Conservation (phyloP, 2,113 vertebrate genomes). For the Scophthalmus maximus region DNA sequence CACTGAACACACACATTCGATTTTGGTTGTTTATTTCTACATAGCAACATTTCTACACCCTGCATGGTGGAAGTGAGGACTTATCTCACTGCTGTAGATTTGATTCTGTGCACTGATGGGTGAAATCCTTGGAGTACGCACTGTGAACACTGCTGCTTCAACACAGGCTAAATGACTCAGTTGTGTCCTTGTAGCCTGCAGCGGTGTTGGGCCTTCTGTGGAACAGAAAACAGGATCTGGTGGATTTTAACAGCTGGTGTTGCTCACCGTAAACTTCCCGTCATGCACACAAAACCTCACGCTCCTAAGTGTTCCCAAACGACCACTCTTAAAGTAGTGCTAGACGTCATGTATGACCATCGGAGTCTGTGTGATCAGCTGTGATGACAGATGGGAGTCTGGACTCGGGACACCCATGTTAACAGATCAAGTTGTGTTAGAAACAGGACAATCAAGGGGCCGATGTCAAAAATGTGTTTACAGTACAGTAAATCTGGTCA, state of each 20-base stretch:
- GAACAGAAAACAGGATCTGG: conserved; percentile 46
- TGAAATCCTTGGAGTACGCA: conserved; percentile 32
- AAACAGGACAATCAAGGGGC: conserved; percentile 9
- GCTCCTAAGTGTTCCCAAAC: conserved; percentile 57
- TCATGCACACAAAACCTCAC: conserved; percentile 44
- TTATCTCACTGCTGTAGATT: conserved; percentile 21
- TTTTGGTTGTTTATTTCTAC: conserved; percentile 36
- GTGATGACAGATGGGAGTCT: conserved; percentile 53
- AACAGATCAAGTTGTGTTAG: conserved; percentile 25
- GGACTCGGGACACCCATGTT: conserved; percentile 20
- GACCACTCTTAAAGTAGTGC: conserved; percentile 49
- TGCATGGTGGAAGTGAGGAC: conserved; percentile 9
- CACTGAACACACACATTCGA: neutral
- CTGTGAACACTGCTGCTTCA: conserved; percentile 4
- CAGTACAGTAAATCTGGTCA: conserved; percentile 26
- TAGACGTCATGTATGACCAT: conserved; percentile 37
- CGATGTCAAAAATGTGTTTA: conserved; percentile 43
- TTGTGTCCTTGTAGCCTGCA: conserved; percentile 41
- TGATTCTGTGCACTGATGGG: conserved; percentile 24
- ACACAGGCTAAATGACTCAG: conserved; percentile 32
- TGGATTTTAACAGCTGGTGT: conserved; percentile 58
- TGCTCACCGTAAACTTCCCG: conserved; percentile 69
- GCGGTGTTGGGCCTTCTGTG: conserved; percentile 34
- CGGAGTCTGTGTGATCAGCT: conserved; percentile 54
- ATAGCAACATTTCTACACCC: conserved; percentile 29